Evolutionary conservation across 2,888 invertebrate genomes (phyloP).

Genomic region (Synergus umbraculus): DNA sequence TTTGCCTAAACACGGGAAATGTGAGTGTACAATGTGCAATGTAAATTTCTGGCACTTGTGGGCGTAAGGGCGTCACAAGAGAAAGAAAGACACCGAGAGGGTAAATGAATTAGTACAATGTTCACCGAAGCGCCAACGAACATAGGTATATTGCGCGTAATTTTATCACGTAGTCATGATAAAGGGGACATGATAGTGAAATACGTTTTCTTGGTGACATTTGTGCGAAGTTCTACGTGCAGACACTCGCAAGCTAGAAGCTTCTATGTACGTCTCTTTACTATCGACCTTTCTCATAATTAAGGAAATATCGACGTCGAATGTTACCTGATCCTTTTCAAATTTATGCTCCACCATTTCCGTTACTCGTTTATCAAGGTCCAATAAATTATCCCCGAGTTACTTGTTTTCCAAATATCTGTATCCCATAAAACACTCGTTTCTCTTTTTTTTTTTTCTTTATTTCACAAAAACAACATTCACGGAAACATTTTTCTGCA

Average conservation of each 20-base stretch:
- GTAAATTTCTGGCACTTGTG: constrained; percentile 10
- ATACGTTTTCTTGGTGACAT: constrained; percentile 43
- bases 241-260: not conserved
- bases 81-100: constrained; percentile 16
- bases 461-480: not conserved
- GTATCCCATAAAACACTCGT: not conserved
- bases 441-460: not conserved
- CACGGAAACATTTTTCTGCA: not conserved
- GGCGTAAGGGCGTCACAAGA: not conserved
- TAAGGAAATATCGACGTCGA: not conserved
- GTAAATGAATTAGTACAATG: constrained; percentile 43
- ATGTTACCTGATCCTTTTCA: not conserved
- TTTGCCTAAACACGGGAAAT: constrained; percentile 5
- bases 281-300: constrained; percentile 21
- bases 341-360: not conserved
- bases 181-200: constrained; percentile 47
- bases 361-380: not conserved
- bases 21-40: not conserved
- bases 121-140: constrained; percentile 24
- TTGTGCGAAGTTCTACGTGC: constrained; percentile 17
- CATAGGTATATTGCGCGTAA: constrained; percentile 47
- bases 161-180: constrained; percentile 50
- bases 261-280: constrained; percentile 8
- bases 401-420: not conserved
- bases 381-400: no score